These are phyloP conservation scores for Lasaia peninsularis DNA, from an alignment of 1,140 invertebrate genomes.

Conservation along the genomic window DNA sequence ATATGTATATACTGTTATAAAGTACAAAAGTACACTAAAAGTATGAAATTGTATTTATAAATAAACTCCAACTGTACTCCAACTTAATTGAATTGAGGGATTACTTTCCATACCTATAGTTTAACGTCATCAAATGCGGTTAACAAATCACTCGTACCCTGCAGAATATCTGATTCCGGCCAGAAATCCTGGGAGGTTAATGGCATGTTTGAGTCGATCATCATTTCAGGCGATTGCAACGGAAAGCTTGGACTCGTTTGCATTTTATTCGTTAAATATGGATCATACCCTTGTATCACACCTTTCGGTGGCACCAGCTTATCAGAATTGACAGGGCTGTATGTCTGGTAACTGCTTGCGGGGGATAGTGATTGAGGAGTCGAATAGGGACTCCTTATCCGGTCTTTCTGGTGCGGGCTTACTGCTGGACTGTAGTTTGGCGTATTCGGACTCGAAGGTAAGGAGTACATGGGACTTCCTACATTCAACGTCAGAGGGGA, in stretches of 20 bases:
- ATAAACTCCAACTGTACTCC: neutral
- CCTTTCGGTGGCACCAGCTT: slow-evolving; percentile 46
- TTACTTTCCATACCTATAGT: slow-evolving; percentile 21
- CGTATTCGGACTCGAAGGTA: slow-evolving; percentile 56
- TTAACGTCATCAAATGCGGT: slow-evolving; percentile 65
- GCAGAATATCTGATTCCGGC: slow-evolving; percentile 56
- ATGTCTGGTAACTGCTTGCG: slow-evolving; percentile 50
- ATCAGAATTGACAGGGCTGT: slow-evolving; percentile 40
- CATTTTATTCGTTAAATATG: slow-evolving; percentile 59
- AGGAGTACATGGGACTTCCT: slow-evolving; percentile 56
- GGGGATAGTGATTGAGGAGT: slow-evolving; percentile 61
- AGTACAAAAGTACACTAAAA: neutral
- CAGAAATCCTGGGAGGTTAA: slow-evolving; percentile 53
- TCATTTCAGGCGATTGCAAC: slow-evolving; percentile 40
- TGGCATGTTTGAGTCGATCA: slow-evolving; percentile 46
- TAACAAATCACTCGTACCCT: slow-evolving; percentile 53
- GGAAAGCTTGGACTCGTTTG: slow-evolving; percentile 52
- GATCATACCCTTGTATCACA: slow-evolving; percentile 52
- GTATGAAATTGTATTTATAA: neutral
- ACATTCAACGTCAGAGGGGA: slow-evolving; percentile 57
- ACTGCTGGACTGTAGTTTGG: slow-evolving; percentile 50
- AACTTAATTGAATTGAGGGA: slow-evolving; percentile 43
- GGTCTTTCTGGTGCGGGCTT: slow-evolving; percentile 55
- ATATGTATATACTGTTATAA: neutral
- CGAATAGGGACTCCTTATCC: slow-evolving; percentile 55